phyloP scores from a whole-genome alignment of 2,888 invertebrate genomes.

The Leptinotarsa tumamoca region DNA sequence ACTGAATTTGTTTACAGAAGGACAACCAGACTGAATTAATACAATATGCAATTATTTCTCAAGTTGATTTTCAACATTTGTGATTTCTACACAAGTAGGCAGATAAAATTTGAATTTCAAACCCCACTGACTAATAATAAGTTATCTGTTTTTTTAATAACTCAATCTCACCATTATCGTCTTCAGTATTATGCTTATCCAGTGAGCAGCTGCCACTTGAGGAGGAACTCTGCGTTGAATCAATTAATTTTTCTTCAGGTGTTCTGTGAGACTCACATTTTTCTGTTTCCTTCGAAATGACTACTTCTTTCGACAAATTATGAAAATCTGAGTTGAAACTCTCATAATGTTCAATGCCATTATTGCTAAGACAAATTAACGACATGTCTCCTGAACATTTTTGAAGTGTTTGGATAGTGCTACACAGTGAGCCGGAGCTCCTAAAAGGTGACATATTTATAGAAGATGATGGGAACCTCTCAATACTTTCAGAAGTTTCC shows the following conservation, averaged over 20 bases:
- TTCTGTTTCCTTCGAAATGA: background rate
- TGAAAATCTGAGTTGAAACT: slow-evolving; percentile 36
- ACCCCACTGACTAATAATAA: too few species aligned
- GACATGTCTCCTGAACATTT: background rate
- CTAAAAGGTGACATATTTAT: background rate
- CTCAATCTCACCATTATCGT: slow-evolving; percentile 14
- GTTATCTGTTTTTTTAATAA: too few species aligned
- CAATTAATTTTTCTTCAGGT: slow-evolving; percentile 44
- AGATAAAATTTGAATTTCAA: too few species aligned
- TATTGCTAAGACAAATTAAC: slow-evolving; percentile 8
- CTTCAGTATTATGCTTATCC: slow-evolving; percentile 1
- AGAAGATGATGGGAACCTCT: background rate
- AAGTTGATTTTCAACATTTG: too few species aligned
- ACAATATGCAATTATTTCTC: too few species aligned
- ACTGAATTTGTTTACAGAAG: too few species aligned
- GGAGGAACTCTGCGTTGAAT: slow-evolving; percentile 38
- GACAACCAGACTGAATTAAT: too few species aligned
- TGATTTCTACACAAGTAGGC: too few species aligned
- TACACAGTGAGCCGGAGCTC: background rate
- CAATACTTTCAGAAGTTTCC: slow-evolving; percentile 8
- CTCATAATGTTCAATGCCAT: slow-evolving; percentile 43
- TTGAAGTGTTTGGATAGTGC: background rate
- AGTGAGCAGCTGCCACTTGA: slow-evolving; percentile 8
- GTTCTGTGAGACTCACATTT: slow-evolving; percentile 55
- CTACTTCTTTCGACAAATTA: background rate